These are phyloP conservation scores for Eidolon dupreanum DNA, from an alignment of 2,797 vertebrate genomes.

Conservation along the genomic window DNA sequence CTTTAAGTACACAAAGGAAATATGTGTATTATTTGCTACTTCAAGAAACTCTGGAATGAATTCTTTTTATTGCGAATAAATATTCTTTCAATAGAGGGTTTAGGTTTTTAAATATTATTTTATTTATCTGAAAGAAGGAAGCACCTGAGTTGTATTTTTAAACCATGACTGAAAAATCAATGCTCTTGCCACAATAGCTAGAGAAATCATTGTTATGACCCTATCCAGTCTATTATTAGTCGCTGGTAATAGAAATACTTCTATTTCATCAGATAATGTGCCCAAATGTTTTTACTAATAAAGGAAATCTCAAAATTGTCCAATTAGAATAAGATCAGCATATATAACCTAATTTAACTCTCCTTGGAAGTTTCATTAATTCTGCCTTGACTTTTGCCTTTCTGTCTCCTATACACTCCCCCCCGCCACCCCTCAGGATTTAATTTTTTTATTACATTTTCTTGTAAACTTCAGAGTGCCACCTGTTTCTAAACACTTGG, in stretches of 20 bases:
- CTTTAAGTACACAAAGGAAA: conserved; percentile 33
- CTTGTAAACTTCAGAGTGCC: background rate
- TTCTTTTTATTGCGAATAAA: conserved; percentile 7
- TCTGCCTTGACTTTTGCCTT: conserved; percentile 31
- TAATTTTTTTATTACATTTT: conserved; percentile 59
- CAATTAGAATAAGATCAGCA: background rate
- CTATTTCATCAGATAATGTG: background rate
- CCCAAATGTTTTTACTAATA: background rate
- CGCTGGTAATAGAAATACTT: background rate
- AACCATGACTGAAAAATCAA: background rate
- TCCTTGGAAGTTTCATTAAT: background rate
- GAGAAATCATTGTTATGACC: background rate
- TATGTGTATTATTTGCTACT: background rate
- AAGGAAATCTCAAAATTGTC: background rate
- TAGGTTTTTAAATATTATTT: background rate
- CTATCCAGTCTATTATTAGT: background rate
- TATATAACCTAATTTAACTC: background rate
- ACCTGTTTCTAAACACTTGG: conserved; percentile 68
- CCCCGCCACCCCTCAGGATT: background rate
- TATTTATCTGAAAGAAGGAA: background rate
- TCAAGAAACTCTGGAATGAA: conserved; percentile 25
- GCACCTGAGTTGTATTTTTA: background rate
- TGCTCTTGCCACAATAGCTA: background rate
- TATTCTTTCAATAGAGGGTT: background rate
- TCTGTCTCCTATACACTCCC: background rate